Conservation (phyloP, 2,797 vertebrate species). For the Odontamblyopus lacepedii region DNA sequence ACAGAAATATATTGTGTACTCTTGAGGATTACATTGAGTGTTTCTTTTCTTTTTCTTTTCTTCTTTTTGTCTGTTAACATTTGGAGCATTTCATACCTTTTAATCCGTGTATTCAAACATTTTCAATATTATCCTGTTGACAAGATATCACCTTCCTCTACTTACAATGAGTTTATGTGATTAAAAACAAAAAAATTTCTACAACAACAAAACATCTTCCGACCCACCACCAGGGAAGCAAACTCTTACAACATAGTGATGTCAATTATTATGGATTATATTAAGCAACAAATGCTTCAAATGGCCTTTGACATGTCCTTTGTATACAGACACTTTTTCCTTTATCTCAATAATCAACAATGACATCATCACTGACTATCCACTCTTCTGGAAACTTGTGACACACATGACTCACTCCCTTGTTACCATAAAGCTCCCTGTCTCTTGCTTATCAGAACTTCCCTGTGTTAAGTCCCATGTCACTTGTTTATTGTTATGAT, state of each 20-base stretch:
- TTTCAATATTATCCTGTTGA: too few species aligned
- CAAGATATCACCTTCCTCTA: too few species aligned
- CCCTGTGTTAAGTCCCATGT: conserved; percentile 20
- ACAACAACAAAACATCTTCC: not conserved
- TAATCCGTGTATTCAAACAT: too few species aligned
- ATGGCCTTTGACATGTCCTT: too few species aligned
- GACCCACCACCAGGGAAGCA: not conserved
- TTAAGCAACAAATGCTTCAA: not conserved
- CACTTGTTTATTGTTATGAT: conserved; percentile 16
- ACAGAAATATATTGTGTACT: too few species aligned
- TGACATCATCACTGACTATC: not conserved
- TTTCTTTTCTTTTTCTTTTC: too few species aligned
- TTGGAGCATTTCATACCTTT: too few species aligned
- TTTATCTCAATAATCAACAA: not conserved
- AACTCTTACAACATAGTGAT: not conserved
- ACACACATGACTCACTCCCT: not conserved
- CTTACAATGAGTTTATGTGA: too few species aligned
- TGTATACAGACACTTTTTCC: not conserved
- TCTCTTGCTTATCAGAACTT: conserved; percentile 19
- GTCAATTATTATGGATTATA: not conserved
- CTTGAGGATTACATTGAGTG: too few species aligned
- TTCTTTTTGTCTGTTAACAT: too few species aligned
- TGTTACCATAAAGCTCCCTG: not conserved
- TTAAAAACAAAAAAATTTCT: not conserved
- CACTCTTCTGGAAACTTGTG: not conserved